phyloP scores from a whole-genome alignment of 2,888 invertebrate species.

The Macrophya alboannulata region DNA sequence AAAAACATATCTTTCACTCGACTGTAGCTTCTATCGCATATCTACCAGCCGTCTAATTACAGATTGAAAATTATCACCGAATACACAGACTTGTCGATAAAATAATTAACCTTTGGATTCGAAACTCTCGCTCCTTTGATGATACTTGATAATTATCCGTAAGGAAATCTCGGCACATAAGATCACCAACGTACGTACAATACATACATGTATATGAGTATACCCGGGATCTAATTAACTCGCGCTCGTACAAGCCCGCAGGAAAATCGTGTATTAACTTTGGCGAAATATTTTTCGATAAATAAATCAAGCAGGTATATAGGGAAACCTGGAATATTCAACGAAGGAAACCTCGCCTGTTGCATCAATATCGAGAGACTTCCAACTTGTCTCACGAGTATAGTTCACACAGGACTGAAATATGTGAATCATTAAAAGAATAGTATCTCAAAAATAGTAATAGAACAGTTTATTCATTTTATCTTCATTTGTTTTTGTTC shows the following conservation, averaged over 20 bases:
- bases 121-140: not conserved
- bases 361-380: not conserved
- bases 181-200: not conserved
- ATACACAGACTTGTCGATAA: not conserved
- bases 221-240: conserved; percentile 30
- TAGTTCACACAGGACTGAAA: not conserved
- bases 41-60: not conserved
- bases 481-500: no score
- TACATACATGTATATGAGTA: not conserved
- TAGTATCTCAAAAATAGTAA: no score
- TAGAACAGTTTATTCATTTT: no score
- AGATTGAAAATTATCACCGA: not conserved
- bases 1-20: not conserved
- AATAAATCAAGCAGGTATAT: conserved; percentile 4
- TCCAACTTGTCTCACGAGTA: not conserved
- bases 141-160: not conserved
- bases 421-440: not conserved
- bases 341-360: not conserved
- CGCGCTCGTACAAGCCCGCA: not conserved
- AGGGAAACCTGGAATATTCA: not conserved
- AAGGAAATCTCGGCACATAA: not conserved
- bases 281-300: conserved; percentile 8
- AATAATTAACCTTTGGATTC: not conserved
- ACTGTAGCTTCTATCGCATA: not conserved
- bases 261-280: not conserved